phyloP scores from a whole-genome alignment of 1,140 invertebrate species.

The Heliothis subflexa region DNA sequence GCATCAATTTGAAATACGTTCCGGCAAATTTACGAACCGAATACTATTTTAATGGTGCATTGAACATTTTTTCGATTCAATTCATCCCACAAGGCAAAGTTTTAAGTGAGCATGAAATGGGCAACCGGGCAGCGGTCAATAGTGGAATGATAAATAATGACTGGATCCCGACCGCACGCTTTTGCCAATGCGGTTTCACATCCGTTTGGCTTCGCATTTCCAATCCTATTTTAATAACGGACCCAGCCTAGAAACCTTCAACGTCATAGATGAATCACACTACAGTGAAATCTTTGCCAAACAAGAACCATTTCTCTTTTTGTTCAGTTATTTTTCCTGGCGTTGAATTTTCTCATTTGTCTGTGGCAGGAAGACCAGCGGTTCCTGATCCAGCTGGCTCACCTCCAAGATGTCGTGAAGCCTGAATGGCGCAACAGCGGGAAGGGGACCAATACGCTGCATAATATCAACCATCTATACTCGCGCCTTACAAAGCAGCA shows the following conservation, averaged over 20 bases:
- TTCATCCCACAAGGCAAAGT: constrained; percentile 30
- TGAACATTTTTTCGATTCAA: constrained; percentile 12
- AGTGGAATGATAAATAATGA: constrained; percentile 26
- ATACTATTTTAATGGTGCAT: constrained; percentile 4
- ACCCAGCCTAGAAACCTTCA: not conserved
- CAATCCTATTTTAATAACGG: constrained; percentile 4
- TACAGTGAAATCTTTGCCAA: not conserved
- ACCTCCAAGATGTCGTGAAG: constrained; percentile 91
- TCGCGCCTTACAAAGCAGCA: constrained; percentile 91
- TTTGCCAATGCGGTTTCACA: constrained; percentile 7
- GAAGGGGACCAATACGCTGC: constrained; percentile 90
- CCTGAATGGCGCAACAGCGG: constrained; percentile 94
- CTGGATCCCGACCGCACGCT: constrained; percentile 17
- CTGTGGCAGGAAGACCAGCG: constrained; percentile 91
- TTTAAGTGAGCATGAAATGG: constrained; percentile 44
- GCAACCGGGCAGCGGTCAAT: constrained; percentile 13
- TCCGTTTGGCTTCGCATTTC: constrained; percentile 18
- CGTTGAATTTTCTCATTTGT: constrained; percentile 5
- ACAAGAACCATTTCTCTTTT: not conserved
- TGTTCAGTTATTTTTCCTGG: not conserved
- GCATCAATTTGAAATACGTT: constrained; percentile 25
- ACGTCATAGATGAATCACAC: not conserved
- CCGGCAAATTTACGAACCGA: not conserved
- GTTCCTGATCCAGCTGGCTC: constrained; percentile 92
- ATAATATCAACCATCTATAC: constrained; percentile 91